Percentiles rank a stretch among this genome's conserved stretches.
Evolutionary conservation across 2,113 vertebrate species (phyloP).

Genomic region (Tiliqua scincoides): DNA sequence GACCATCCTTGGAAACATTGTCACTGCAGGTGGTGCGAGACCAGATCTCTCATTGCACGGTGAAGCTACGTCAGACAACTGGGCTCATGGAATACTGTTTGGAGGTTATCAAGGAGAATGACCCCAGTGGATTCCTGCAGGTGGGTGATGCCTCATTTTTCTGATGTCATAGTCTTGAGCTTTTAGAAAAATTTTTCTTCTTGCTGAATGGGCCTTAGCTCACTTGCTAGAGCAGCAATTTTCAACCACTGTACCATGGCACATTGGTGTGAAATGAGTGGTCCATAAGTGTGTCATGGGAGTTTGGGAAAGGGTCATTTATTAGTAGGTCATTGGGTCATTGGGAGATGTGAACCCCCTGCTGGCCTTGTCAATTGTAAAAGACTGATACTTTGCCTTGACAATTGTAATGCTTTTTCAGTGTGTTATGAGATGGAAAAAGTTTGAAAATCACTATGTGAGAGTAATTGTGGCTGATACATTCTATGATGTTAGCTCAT

Average conservation of each 20-base stretch:
- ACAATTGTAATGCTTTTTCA: no score
- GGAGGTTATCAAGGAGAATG: constrained; percentile 99
- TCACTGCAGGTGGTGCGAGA: constrained; percentile 91
- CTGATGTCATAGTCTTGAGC: no score
- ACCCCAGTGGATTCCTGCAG: constrained; percentile 98
- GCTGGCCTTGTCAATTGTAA: no score
- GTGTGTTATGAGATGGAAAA: no score
- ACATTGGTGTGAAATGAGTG: no score
- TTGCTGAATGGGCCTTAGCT: rapidly evolving
- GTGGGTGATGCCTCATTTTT: constrained; percentile 60
- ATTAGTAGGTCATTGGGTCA: no score
- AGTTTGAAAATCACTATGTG: no score
- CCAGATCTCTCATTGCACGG: constrained; percentile 97
- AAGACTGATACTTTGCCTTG: no score
- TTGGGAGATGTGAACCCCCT: no score
- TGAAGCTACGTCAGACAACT: constrained; percentile 97
- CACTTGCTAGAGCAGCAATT: background rate
- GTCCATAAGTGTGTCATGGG: no score
- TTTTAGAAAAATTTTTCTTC: background rate
- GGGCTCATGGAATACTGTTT: constrained; percentile 99
- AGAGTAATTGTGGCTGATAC: background rate
- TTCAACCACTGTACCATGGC: no score
- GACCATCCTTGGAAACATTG: background rate
- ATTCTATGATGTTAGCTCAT: background rate
- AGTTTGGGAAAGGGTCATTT: no score